A percentile compares a stretch with the other conserved stretches of the same genome.
These are phyloP conservation scores for Phoenicopterus ruber DNA, from an alignment of 2,113 vertebrate species.

Conservation along the genomic window DNA sequence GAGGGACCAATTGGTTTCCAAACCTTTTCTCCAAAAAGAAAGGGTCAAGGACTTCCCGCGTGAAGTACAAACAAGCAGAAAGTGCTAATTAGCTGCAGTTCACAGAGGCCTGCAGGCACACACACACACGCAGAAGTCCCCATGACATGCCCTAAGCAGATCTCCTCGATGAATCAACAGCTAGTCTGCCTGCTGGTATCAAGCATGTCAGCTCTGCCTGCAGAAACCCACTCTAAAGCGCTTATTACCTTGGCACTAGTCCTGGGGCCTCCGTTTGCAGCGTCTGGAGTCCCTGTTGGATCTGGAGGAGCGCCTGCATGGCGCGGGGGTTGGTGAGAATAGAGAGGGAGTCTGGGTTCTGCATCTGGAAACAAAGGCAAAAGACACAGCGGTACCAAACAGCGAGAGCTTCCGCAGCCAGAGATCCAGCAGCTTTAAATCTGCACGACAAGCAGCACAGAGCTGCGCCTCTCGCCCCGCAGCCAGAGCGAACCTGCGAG, in stretches of 20 bases:
- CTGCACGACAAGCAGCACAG: neutral
- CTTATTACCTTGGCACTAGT: conserved; percentile 87
- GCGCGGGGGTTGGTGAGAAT: conserved; percentile 96
- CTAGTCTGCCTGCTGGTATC: neutral
- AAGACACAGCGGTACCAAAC: neutral
- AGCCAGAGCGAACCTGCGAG: accelerated
- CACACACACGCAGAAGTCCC: neutral
- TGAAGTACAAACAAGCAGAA: neutral
- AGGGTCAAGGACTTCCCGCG: neutral
- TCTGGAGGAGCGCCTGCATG: conserved; percentile 98
- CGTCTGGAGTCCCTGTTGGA: conserved; percentile 96
- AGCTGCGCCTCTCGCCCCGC: neutral
- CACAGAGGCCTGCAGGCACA: neutral
- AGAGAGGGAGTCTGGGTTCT: conserved; percentile 95
- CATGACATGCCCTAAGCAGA: neutral
- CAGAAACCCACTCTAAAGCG: neutral
- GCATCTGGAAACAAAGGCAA: conserved; percentile 82
- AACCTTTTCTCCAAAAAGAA: neutral
- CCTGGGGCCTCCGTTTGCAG: conserved; percentile 95
- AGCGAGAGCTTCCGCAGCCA: neutral
- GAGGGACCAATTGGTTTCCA: neutral
- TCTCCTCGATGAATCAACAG: neutral
- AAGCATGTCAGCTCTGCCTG: neutral
- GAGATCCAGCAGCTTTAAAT: neutral
- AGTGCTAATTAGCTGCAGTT: neutral